phyloP scores from a whole-genome alignment of 2,113 vertebrate genomes.

The Oceanites oceanicus region DNA sequence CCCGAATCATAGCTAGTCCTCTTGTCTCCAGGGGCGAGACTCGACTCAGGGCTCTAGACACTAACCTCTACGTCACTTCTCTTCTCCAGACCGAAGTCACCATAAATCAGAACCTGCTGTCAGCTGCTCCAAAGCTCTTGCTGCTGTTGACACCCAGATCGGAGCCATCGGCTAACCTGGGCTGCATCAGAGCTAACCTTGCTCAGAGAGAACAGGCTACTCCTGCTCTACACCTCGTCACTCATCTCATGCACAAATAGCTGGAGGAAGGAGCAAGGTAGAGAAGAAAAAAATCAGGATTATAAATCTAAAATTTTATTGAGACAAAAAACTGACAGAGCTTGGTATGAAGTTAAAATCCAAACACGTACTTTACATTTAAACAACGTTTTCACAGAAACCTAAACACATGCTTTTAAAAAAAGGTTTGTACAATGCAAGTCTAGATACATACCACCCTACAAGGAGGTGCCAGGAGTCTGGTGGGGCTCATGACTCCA shows the following conservation, averaged over 20 bases:
- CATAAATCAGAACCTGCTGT: background rate
- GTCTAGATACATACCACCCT: constrained; percentile 53
- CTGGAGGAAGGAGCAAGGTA: background rate
- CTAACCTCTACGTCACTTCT: background rate
- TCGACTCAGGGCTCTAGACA: background rate
- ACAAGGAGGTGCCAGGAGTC: constrained; percentile 32
- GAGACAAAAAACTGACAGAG: constrained; percentile 74
- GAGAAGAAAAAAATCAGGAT: constrained; percentile 52
- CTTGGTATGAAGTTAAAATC: constrained; percentile 72
- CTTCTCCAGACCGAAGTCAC: background rate
- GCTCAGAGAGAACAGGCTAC: background rate
- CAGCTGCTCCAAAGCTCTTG: background rate
- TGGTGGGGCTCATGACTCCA: constrained; percentile 32
- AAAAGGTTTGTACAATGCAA: constrained; percentile 70
- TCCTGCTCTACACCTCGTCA: background rate
- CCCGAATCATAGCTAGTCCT: background rate
- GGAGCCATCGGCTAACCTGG: background rate
- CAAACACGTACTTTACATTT: constrained; percentile 75
- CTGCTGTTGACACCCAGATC: background rate
- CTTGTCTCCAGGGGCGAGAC: background rate
- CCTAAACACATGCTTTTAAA: constrained; percentile 77
- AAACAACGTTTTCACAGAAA: constrained; percentile 77
- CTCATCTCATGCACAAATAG: background rate
- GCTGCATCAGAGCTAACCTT: background rate
- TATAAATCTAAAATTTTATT: constrained; percentile 88